Evolutionary conservation across 2,888 invertebrate species (phyloP).

Genomic region (Hybos culiciformis): DNA sequence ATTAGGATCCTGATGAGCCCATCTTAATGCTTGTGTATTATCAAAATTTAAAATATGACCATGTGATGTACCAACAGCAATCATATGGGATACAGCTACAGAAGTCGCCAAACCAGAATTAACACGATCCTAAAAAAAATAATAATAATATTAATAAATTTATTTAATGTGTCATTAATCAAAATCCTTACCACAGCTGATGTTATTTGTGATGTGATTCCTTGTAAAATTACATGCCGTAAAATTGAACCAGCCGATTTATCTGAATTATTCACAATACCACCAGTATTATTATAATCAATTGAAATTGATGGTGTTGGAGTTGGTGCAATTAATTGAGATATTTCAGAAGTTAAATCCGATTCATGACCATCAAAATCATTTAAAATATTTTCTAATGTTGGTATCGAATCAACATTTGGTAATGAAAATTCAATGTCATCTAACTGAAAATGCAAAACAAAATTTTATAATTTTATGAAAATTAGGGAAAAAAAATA

Average conservation of each 20-base stretch:
- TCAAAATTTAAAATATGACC: slow-evolving; percentile 81
- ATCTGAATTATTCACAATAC: slow-evolving; percentile 22
- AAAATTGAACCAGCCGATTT: slow-evolving; percentile 54
- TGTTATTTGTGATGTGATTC: slow-evolving; percentile 73
- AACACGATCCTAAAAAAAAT: slow-evolving; percentile 63
- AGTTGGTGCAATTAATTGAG: slow-evolving; percentile 29
- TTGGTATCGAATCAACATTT: slow-evolving; percentile 57
- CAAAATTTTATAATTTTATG: background rate
- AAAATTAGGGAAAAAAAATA: too few relatives aligned
- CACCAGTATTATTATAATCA: slow-evolving; percentile 36
- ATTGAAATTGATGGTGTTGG: slow-evolving; percentile 35
- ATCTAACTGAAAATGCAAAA: slow-evolving; percentile 49
- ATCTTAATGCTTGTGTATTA: slow-evolving; percentile 72
- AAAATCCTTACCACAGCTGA: slow-evolving; percentile 61
- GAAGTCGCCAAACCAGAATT: slow-evolving; percentile 82
- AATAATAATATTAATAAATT: background rate
- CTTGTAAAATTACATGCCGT: slow-evolving; percentile 68
- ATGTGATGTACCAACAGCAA: slow-evolving; percentile 90
- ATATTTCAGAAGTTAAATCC: slow-evolving; percentile 38
- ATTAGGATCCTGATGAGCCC: slow-evolving; percentile 56
- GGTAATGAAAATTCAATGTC: slow-evolving; percentile 71
- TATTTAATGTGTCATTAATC: background rate
- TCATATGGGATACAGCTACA: slow-evolving; percentile 61
- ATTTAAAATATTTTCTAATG: slow-evolving; percentile 68
- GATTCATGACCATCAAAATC: slow-evolving; percentile 52